Conservation (phyloP, 35 echinoderm and acorn worm species). For the Lytechinus variegatus region DNA sequence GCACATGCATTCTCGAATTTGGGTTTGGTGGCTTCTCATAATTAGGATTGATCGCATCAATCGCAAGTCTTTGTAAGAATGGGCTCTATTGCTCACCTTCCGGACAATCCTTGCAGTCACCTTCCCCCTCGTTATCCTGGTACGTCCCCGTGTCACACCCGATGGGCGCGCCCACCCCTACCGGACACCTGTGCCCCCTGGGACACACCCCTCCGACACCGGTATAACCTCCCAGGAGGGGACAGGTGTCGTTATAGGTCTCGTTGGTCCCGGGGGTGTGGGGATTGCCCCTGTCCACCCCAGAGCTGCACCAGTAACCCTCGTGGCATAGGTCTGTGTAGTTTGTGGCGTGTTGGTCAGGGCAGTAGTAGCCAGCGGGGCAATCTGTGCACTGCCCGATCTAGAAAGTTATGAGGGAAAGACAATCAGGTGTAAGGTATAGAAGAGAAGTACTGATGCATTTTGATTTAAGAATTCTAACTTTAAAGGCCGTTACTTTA, state of each 20-base stretch:
- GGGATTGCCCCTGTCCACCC: constrained; percentile 81
- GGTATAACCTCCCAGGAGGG: constrained; percentile 89
- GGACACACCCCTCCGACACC: constrained; percentile 91
- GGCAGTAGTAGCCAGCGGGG: constrained; percentile 86
- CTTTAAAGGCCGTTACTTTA: no score
- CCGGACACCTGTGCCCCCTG: constrained; percentile 74
- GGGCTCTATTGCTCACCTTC: constrained; percentile 55
- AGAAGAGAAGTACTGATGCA: no score
- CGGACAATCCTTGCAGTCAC: constrained; percentile 81
- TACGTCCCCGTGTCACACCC: constrained; percentile 83
- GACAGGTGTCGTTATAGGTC: constrained; percentile 92
- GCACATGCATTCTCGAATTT: no score
- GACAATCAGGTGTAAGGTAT: not conserved
- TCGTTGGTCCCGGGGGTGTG: constrained; percentile 72
- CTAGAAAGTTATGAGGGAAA: not conserved
- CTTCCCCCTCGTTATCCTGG: constrained; percentile 87
- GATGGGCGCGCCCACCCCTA: constrained; percentile 72
- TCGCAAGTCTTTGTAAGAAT: no score
- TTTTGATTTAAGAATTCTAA: no score
- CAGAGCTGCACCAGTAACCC: constrained; percentile 95
- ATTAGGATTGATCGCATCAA: no score
- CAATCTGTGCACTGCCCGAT: constrained; percentile 93
- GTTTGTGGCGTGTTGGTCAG: constrained; percentile 64
- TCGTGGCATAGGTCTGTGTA: constrained; percentile 68
- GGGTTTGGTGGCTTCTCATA: no score